Percentiles rank a stretch among this genome's conserved stretches.
Conservation (phyloP, 2,888 invertebrate species). For the Hemithea aestivaria region DNA sequence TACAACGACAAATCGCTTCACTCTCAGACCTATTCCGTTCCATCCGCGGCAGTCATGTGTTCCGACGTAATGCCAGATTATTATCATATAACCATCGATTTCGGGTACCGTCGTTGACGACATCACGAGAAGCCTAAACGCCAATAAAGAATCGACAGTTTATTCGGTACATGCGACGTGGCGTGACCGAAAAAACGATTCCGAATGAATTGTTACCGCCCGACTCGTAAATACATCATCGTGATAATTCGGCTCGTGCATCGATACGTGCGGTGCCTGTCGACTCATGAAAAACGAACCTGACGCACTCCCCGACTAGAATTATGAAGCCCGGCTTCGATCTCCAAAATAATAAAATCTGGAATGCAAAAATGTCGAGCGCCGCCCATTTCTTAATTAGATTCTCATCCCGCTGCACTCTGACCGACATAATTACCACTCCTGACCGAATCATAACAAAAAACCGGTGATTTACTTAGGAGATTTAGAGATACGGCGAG, state of each 20-base stretch:
- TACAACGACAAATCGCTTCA: slow-evolving; percentile 39
- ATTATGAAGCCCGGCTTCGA: slow-evolving; percentile 26
- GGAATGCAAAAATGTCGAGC: slow-evolving; percentile 53
- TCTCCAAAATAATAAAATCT: slow-evolving; percentile 49
- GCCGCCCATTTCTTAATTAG: slow-evolving; percentile 75
- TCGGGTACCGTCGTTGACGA: slow-evolving; percentile 44
- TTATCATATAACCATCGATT: slow-evolving; percentile 56
- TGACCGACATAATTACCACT: slow-evolving; percentile 77
- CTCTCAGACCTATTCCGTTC: not conserved
- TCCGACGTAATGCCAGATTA: slow-evolving; percentile 48
- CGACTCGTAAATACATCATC: slow-evolving; percentile 69
- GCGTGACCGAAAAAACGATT: slow-evolving; percentile 75
- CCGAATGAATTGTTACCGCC: slow-evolving; percentile 64
- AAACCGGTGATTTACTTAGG: slow-evolving; percentile 73
- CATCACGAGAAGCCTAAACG: slow-evolving; percentile 52
- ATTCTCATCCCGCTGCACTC: slow-evolving; percentile 75
- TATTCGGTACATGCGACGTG: slow-evolving; percentile 72
- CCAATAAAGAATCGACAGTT: slow-evolving; percentile 69
- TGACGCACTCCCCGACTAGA: slow-evolving; percentile 22
- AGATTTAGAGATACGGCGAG: slow-evolving; percentile 68
- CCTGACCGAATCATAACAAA: slow-evolving; percentile 69
- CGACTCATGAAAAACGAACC: slow-evolving; percentile 37
- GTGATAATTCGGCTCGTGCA: slow-evolving; percentile 60
- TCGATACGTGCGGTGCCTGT: slow-evolving; percentile 34
- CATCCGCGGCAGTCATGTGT: slow-evolving; percentile 47